Percentiles rank a stretch among this genome's conserved stretches.
Evolutionary conservation across 2,888 invertebrate species (phyloP).

Genomic region (Odiellus spinosus): DNA sequence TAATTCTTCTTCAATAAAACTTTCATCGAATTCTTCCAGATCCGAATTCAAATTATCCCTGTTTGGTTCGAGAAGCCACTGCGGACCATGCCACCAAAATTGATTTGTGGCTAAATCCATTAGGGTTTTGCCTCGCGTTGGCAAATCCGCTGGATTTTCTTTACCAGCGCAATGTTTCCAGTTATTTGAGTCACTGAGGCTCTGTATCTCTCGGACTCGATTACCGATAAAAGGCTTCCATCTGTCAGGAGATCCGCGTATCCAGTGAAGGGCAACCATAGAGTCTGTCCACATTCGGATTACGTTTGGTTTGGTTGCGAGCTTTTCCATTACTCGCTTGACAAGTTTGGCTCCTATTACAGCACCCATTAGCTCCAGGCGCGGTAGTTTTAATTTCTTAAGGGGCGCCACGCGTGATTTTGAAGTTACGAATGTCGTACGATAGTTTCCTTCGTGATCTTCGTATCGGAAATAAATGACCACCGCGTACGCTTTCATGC

Average conservation of each 20-base stretch:
- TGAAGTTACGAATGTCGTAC: not conserved
- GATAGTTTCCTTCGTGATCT: no score
- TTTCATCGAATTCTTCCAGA: no score
- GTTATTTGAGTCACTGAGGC: slow-evolving; percentile 2
- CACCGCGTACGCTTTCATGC: slow-evolving; percentile 17
- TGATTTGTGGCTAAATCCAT: slow-evolving; percentile 3
- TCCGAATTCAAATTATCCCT: no score
- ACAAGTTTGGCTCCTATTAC: slow-evolving; percentile 3
- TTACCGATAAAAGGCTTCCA: slow-evolving; percentile 21
- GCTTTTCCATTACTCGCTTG: not conserved
- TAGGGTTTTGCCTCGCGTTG: slow-evolving; percentile 19
- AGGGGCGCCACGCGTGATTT: slow-evolving; percentile 20
- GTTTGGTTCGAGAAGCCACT: slow-evolving; percentile 13
- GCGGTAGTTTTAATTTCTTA: slow-evolving; percentile 18
- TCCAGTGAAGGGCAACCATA: slow-evolving; percentile 18
- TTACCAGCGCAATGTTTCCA: slow-evolving; percentile 20
- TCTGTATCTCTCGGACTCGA: slow-evolving; percentile 20
- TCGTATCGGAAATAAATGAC: slow-evolving; percentile 16
- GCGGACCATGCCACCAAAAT: slow-evolving; percentile 22
- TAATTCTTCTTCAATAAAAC: no score
- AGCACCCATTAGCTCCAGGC: slow-evolving; percentile 18
- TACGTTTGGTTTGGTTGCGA: slow-evolving; percentile 1
- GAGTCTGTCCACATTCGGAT: slow-evolving; percentile 17
- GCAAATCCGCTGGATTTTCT: slow-evolving; percentile 23
- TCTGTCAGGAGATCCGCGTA: slow-evolving; percentile 8